These are phyloP conservation scores for Pseudococcus jackbeardsleyi DNA, from an alignment of 2,888 invertebrate genomes.

Conservation along the genomic window DNA sequence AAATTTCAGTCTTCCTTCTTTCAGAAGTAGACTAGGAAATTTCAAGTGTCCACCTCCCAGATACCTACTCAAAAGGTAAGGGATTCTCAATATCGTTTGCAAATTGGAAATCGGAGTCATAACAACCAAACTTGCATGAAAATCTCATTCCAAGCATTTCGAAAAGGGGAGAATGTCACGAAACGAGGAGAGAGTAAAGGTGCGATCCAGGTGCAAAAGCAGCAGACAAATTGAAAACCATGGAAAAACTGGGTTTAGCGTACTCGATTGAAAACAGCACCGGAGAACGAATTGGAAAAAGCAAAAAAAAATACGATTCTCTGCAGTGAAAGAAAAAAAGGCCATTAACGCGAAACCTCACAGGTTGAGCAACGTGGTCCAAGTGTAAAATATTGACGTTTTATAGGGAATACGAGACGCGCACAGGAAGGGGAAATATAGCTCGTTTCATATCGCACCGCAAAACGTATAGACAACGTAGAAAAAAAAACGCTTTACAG, in stretches of 20 bases:
- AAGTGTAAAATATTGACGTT: not conserved
- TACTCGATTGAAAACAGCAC: not conserved
- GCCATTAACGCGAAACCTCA: slow-evolving; percentile 12
- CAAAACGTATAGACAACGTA: not conserved
- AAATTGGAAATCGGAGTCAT: too few species aligned
- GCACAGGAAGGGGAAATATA: not conserved
- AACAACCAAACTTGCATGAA: too few species aligned
- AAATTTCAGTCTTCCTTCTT: too few species aligned
- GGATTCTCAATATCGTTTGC: too few species aligned
- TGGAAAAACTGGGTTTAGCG: not conserved
- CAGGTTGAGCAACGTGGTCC: not conserved
- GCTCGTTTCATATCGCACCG: not conserved
- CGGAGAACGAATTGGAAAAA: not conserved
- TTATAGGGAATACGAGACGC: not conserved
- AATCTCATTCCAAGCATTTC: too few species aligned
- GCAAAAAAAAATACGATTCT: not conserved
- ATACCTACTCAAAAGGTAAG: too few species aligned
- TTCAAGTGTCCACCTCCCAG: too few species aligned
- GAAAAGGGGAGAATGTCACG: not conserved
- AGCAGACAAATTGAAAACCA: slow-evolving; percentile 2
- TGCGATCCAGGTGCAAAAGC: not conserved
- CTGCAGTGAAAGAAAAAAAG: not conserved
- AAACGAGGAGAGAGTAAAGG: not conserved
- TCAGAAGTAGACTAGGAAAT: too few species aligned
- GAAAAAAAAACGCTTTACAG: not conserved